A percentile compares a stretch with the other conserved stretches of the same genome.
Conservation (phyloP, 1,140 invertebrate genomes). For the Thereuonema tuberculata region DNA sequence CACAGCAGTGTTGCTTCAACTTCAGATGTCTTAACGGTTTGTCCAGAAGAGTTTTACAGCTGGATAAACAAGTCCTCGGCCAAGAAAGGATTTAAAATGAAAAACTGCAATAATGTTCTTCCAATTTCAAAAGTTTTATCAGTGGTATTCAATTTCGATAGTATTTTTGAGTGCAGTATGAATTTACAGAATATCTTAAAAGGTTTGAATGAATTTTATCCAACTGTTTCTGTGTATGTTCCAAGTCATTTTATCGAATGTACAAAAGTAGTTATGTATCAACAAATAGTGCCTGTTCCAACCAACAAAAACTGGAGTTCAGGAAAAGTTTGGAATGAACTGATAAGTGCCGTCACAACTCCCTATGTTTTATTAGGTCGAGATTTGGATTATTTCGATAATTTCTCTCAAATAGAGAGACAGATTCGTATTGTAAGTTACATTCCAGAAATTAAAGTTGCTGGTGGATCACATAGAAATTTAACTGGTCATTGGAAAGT, state of each 20-base stretch:
- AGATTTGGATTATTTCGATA: conserved; percentile 19
- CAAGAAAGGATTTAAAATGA: background rate
- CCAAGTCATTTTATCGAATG: background rate
- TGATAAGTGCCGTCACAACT: conserved; percentile 19
- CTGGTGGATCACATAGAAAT: conserved; percentile 22
- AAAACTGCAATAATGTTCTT: background rate
- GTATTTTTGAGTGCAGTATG: background rate
- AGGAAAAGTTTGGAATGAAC: conserved; percentile 19
- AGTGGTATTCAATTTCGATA: background rate
- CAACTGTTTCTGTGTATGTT: background rate
- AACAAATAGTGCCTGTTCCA: background rate
- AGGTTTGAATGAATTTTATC: background rate
- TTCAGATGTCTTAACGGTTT: no score
- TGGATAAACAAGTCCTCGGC: no score
- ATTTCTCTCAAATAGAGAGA: conserved; percentile 22
- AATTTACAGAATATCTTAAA: background rate
- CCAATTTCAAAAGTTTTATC: background rate
- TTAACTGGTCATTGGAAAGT: conserved; percentile 24
- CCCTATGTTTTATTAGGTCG: conserved; percentile 24
- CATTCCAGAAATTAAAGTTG: conserved; percentile 16
- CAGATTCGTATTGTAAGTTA: conserved; percentile 22
- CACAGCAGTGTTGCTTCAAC: no score
- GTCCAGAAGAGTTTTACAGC: no score
- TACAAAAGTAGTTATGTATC: background rate
- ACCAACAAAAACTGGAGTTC: background rate